Evolutionary conservation across 2,113 vertebrate genomes (phyloP).

Genomic region (Eulemur rufifrons): DNA sequence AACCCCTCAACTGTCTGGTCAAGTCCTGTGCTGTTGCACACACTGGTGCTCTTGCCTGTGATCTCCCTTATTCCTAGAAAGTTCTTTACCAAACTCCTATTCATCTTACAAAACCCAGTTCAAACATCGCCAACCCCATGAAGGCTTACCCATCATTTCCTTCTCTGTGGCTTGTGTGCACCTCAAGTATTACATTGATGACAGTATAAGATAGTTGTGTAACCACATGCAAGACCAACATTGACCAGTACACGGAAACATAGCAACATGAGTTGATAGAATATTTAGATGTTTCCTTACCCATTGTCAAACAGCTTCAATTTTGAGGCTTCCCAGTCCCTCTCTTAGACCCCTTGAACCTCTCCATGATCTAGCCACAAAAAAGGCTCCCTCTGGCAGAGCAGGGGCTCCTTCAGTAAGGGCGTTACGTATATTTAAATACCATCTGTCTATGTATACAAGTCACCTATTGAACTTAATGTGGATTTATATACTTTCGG

Average conservation of each 20-base stretch:
- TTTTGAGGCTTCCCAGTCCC: not conserved
- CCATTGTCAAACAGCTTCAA: not conserved
- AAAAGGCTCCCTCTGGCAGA: not conserved
- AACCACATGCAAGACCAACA: not conserved
- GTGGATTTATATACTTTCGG: not conserved
- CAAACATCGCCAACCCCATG: not conserved
- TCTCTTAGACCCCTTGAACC: not conserved
- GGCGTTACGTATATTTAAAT: not conserved
- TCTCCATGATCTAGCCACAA: not conserved
- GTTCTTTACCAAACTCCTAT: not conserved
- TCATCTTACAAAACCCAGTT: slow-evolving; percentile 4
- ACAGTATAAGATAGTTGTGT: not conserved
- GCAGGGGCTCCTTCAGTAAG: not conserved
- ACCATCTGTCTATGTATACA: not conserved
- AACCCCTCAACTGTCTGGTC: not conserved
- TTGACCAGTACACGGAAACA: not conserved
- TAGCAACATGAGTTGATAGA: not conserved
- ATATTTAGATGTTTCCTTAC: not conserved
- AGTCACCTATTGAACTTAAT: not conserved
- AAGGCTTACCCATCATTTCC: not conserved
- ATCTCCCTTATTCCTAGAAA: not conserved
- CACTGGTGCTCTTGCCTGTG: not conserved
- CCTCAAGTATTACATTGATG: not conserved
- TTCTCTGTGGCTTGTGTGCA: not conserved
- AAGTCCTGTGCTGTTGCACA: not conserved